phyloP scores from a whole-genome alignment of 2,797 vertebrate species.

The Peromyscus nudipes region DNA sequence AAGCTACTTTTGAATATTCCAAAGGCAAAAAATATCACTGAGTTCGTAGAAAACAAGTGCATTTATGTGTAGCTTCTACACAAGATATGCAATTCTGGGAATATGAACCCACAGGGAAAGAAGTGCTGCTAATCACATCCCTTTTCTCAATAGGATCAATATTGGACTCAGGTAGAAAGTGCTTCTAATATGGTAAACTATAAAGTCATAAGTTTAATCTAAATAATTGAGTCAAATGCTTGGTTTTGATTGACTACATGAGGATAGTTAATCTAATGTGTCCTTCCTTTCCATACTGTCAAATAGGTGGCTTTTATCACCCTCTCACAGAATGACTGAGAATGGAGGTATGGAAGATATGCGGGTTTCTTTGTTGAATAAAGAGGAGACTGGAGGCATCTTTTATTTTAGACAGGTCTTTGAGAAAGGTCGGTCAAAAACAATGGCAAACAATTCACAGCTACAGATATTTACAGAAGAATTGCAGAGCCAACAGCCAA shows the following conservation, averaged over 20 bases:
- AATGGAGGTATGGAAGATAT: background rate
- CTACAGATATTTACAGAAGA: background rate
- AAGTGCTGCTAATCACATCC: background rate
- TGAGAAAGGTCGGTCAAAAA: background rate
- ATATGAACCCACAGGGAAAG: background rate
- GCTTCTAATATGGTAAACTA: background rate
- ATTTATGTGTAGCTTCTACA: background rate
- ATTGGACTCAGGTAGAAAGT: background rate
- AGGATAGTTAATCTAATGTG: background rate
- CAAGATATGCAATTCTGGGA: slow-evolving; percentile 10
- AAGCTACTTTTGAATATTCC: background rate
- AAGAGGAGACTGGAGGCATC: background rate
- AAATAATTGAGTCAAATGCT: background rate
- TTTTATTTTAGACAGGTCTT: background rate
- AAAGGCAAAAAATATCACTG: background rate
- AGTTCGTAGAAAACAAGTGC: background rate
- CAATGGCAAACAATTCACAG: background rate
- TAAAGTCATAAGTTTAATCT: background rate
- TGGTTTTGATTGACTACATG: background rate
- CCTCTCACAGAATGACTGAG: background rate
- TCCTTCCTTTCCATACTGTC: background rate
- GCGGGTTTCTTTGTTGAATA: background rate
- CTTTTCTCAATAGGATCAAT: background rate
- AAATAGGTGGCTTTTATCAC: background rate
- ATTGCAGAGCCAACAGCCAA: background rate